Evolutionary conservation across 2,888 invertebrate species (phyloP).

Genomic region (Argyra leucocephala): DNA sequence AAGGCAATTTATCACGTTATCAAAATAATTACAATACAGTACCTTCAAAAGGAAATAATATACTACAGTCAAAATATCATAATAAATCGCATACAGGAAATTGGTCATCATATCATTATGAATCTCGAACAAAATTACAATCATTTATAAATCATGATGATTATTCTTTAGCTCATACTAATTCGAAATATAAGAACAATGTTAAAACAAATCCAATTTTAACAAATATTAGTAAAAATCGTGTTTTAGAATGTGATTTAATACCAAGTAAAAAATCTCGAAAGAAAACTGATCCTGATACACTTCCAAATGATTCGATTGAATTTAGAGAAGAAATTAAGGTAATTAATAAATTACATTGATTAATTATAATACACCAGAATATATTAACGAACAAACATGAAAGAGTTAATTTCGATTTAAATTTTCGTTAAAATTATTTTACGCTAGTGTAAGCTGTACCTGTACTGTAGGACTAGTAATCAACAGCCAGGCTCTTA

Average conservation of each 20-base stretch:
- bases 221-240: conserved; percentile 27
- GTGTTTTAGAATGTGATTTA: conserved; percentile 37
- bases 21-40: not conserved
- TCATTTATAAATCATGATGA: not conserved
- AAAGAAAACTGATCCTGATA: conserved; percentile 25
- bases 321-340: conserved; percentile 34
- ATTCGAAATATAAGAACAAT: not conserved
- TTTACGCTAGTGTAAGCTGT: too few relatives aligned
- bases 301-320: conserved; percentile 11
- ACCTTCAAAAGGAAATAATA: not conserved
- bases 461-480: too few relatives aligned
- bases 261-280: conserved; percentile 38
- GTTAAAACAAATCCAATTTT: too few relatives aligned
- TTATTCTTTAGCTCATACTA: not conserved
- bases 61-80: not conserved
- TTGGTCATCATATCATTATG: not conserved
- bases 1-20: not conserved
- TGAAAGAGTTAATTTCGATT: not conserved
- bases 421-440: too few relatives aligned
- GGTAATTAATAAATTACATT: conserved; percentile 25
- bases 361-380: not conserved
- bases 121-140: not conserved
- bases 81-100: not conserved
- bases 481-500: too few relatives aligned
- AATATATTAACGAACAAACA: not conserved